A percentile compares a stretch with the other conserved stretches of the same genome.
Evolutionary conservation across 2,113 vertebrate species (phyloP).

Genomic region (Xyliphius kryptos): DNA sequence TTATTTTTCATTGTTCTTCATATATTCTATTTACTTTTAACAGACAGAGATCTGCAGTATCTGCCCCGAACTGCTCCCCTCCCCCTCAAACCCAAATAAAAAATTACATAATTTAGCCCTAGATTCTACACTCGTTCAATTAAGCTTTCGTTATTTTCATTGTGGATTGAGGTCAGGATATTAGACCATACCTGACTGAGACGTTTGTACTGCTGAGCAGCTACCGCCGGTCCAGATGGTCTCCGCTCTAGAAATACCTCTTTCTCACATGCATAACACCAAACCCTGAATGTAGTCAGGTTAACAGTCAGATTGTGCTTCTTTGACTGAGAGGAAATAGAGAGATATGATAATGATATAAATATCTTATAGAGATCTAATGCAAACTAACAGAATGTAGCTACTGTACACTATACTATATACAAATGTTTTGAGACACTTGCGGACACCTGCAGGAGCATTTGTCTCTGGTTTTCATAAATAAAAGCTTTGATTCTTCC

Average conservation of each 20-base stretch:
- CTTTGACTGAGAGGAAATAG: constrained; percentile 61
- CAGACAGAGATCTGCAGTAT: too few relatives aligned
- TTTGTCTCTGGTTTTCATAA: too few relatives aligned
- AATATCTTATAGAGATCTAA: neutral
- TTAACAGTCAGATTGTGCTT: constrained; percentile 96
- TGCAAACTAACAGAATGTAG: neutral
- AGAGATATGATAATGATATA: neutral
- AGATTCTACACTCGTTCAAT: too few relatives aligned
- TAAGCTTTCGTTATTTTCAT: too few relatives aligned
- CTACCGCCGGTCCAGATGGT: constrained; percentile 49
- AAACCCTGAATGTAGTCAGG: constrained; percentile 89
- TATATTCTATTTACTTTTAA: too few relatives aligned
- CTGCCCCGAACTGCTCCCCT: too few relatives aligned
- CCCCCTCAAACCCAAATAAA: neutral
- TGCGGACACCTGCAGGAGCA: too few relatives aligned
- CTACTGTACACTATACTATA: too few relatives aligned
- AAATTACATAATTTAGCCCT: neutral
- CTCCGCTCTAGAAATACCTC: constrained; percentile 89
- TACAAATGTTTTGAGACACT: too few relatives aligned
- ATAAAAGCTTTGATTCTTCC: too few relatives aligned
- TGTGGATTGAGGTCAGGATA: too few relatives aligned
- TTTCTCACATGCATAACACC: constrained; percentile 92
- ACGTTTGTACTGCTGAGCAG: constrained; percentile 56
- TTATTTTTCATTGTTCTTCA: neutral
- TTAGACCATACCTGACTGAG: constrained; percentile 66